Percentiles rank a stretch among this genome's conserved stretches.
These are phyloP conservation scores for Crocuta crocuta DNA, from an alignment of 2,113 vertebrate species.

Conservation along the genomic window DNA sequence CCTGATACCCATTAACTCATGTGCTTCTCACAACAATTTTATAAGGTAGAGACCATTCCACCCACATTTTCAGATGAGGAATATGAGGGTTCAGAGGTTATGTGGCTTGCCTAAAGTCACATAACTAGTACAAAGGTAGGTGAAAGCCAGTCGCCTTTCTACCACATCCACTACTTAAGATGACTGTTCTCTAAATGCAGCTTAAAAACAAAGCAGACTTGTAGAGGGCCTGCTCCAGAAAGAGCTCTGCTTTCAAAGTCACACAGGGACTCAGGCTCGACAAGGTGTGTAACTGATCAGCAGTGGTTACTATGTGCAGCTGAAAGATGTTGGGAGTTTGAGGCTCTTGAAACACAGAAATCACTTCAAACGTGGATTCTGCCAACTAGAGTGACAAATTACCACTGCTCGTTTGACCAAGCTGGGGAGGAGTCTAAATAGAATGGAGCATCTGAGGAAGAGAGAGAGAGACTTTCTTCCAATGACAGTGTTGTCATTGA, in stretches of 20 bases:
- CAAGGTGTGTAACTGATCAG: not conserved
- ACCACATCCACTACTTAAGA: not conserved
- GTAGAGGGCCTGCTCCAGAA: not conserved
- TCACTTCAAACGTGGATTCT: not conserved
- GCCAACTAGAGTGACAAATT: not conserved
- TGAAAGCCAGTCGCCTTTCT: not conserved
- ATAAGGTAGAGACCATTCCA: not conserved
- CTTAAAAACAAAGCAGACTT: not conserved
- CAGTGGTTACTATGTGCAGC: not conserved
- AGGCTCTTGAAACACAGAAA: constrained; percentile 41
- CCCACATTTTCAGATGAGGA: not conserved
- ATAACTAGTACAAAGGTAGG: not conserved
- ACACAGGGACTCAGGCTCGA: not conserved
- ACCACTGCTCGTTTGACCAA: constrained; percentile 9
- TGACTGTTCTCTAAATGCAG: not conserved
- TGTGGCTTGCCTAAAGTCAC: not conserved
- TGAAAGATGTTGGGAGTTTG: not conserved
- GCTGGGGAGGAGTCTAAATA: not conserved
- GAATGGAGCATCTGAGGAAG: constrained; percentile 32
- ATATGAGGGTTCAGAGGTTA: not conserved
- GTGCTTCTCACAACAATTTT: not conserved
- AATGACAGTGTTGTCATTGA: constrained; percentile 58
- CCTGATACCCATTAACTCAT: not conserved
- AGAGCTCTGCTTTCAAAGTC: not conserved
- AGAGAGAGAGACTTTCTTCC: constrained; percentile 53